Evolutionary conservation across 2,797 vertebrate genomes (phyloP).

Genomic region (Mastacembelus armatus): DNA sequence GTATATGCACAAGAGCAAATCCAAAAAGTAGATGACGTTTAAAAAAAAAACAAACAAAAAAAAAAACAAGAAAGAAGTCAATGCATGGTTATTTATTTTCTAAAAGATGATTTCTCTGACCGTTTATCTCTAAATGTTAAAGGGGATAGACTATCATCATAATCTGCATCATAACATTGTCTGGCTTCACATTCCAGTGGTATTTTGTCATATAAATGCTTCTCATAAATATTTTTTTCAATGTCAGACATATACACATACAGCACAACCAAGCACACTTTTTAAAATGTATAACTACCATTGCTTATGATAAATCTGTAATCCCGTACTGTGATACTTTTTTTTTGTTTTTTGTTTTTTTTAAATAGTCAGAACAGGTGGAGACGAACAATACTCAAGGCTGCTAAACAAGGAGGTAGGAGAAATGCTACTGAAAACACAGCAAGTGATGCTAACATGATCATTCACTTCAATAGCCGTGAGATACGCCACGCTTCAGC

Average conservation of each 20-base stretch:
- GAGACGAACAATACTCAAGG: constrained; percentile 79
- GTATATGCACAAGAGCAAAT: constrained; percentile 52
- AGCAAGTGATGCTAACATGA: constrained; percentile 74
- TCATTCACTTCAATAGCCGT: constrained; percentile 56
- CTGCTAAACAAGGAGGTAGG: constrained; percentile 88
- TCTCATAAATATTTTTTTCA: constrained; percentile 83
- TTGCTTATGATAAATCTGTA: constrained; percentile 83
- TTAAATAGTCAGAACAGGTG: constrained; percentile 74
- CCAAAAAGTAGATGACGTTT: constrained; percentile 27
- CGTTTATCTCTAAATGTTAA: constrained; percentile 81
- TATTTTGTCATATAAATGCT: constrained; percentile 87
- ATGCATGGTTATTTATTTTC: constrained; percentile 58
- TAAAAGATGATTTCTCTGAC: constrained; percentile 68
- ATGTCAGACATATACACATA: constrained; percentile 83
- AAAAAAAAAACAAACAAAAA: constrained; percentile 47
- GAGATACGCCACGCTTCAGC: constrained; percentile 58
- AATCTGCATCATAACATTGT: constrained; percentile 84
- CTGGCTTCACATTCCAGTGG: constrained; percentile 91
- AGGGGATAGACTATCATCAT: constrained; percentile 82
- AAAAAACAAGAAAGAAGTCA: constrained; percentile 44
- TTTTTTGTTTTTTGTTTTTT: constrained; percentile 45
- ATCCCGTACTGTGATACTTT: constrained; percentile 70
- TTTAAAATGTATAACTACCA: constrained; percentile 77
- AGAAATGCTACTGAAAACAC: constrained; percentile 85
- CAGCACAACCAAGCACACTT: constrained; percentile 83